phyloP scores from a whole-genome alignment of 92 coral and sea anemone species.

The Montipora capitata region DNA sequence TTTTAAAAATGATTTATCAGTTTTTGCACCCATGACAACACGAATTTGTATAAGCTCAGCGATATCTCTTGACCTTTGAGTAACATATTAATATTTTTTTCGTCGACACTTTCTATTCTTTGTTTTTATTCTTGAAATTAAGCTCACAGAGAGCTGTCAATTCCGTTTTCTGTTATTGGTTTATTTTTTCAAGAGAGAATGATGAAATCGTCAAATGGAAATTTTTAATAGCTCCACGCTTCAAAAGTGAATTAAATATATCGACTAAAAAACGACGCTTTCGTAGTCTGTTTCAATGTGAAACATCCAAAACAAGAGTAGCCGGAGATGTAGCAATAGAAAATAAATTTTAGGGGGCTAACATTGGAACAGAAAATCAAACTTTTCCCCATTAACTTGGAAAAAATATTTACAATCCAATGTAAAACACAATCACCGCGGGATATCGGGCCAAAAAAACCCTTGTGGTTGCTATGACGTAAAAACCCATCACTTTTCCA shows the following conservation, averaged over 20 bases:
- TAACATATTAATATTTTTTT: constrained; percentile 13
- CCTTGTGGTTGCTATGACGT: constrained; percentile 50
- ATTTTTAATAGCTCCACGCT: not conserved
- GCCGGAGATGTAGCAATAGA: not conserved
- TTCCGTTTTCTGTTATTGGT: constrained; percentile 1
- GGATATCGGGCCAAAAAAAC: constrained; percentile 38
- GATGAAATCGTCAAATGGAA: not conserved
- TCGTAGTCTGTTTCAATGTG: not conserved
- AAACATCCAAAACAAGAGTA: too few relatives aligned
- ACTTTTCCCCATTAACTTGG: constrained; percentile 41
- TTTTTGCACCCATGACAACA: constrained; percentile 9
- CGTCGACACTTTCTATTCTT: constrained; percentile 16
- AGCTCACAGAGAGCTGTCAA: constrained; percentile 26
- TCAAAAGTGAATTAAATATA: not conserved
- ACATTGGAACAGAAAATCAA: constrained; percentile 50
- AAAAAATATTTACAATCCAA: constrained; percentile 59
- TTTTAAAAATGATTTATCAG: not conserved
- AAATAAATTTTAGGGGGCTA: constrained; percentile 42
- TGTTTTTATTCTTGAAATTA: constrained; percentile 31
- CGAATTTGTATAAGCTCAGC: constrained; percentile 22
- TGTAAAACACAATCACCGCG: constrained; percentile 40
- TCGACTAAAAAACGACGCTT: not conserved
- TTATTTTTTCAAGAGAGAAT: constrained; percentile 14
- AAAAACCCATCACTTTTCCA: constrained; percentile 35
- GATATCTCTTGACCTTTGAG: constrained; percentile 17